phyloP scores from a whole-genome alignment of 92 coral and sea anemone species.

The Porites lobata region DNA sequence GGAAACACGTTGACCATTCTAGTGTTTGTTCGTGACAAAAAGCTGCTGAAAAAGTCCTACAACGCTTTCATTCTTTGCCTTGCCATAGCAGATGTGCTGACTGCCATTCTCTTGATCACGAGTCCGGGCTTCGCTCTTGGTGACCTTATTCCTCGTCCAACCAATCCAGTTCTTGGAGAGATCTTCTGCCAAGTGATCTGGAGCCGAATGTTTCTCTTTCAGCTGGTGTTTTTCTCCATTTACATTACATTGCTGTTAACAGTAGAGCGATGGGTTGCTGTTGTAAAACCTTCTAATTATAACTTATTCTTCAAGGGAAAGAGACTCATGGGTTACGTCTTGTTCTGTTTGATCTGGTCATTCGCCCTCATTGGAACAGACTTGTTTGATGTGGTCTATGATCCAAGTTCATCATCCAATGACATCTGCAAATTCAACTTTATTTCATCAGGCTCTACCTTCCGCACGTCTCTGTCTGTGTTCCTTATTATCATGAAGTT shows the following conservation, averaged over 20 bases:
- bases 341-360: conserved; percentile 65
- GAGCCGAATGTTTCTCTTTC: conserved; percentile 72
- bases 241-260: conserved; percentile 78
- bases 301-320: conserved; percentile 45
- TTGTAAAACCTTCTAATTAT: conserved; percentile 80
- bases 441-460: background rate
- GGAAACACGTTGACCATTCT: conserved; percentile 53
- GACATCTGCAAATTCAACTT: conserved; percentile 2
- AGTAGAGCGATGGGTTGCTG: conserved; percentile 90
- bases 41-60: conserved; percentile 30
- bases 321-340: conserved; percentile 54
- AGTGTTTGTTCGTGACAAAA: conserved; percentile 48
- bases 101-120: conserved; percentile 15
- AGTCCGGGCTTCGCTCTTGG: conserved; percentile 35
- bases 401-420: background rate
- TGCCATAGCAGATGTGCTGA: conserved; percentile 39
- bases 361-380: conserved; percentile 18
- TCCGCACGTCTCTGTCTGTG: conserved; percentile 22
- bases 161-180: conserved; percentile 42
- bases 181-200: conserved; percentile 80
- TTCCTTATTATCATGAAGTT: conserved; percentile 49
- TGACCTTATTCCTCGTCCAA: conserved; percentile 18
- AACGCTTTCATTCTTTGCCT: conserved; percentile 17
- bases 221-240: conserved; percentile 69
- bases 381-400: background rate